Conservation (phyloP, 2,113 vertebrate genomes). For the Steatornis caripensis region DNA sequence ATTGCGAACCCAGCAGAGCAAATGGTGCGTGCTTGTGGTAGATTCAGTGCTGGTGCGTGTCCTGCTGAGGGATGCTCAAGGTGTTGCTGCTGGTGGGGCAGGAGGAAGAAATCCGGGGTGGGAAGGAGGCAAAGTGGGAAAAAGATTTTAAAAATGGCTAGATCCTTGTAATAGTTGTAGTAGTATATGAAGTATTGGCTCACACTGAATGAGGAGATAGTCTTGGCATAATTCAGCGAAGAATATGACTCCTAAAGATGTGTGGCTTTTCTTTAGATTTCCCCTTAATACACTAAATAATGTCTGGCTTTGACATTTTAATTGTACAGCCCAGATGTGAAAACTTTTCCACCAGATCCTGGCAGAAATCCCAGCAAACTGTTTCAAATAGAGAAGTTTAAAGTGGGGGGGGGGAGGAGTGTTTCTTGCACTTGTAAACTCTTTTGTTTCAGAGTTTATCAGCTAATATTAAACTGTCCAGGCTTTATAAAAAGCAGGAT, state of each 20-base stretch:
- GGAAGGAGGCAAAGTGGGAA: not conserved
- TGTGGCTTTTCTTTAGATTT: slow-evolving; percentile 43
- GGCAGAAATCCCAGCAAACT: slow-evolving; percentile 44
- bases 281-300: slow-evolving; percentile 30
- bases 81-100: not conserved
- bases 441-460: slow-evolving; percentile 31
- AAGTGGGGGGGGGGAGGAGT: not conserved
- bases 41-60: fast-evolving
- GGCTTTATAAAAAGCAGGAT: not conserved
- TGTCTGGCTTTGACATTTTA: slow-evolving; percentile 52
- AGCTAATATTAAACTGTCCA: not conserved
- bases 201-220: not conserved
- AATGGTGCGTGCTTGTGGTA: not conserved
- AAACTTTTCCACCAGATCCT: slow-evolving; percentile 49
- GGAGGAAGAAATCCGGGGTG: not conserved
- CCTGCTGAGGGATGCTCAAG: fast-evolving
- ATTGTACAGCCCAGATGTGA: slow-evolving; percentile 49
- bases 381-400: slow-evolving; percentile 1
- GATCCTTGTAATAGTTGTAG: not conserved
- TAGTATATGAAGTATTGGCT: not conserved
- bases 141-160: not conserved
- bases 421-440: slow-evolving; percentile 50
- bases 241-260: not conserved
- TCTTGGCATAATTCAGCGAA: not conserved
- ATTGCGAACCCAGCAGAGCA: not conserved